A percentile compares a stretch with the other conserved stretches of the same genome.
Evolutionary conservation across 92 coral and sea anemone species (phyloP).

Genomic region (Actinernus sp.): DNA sequence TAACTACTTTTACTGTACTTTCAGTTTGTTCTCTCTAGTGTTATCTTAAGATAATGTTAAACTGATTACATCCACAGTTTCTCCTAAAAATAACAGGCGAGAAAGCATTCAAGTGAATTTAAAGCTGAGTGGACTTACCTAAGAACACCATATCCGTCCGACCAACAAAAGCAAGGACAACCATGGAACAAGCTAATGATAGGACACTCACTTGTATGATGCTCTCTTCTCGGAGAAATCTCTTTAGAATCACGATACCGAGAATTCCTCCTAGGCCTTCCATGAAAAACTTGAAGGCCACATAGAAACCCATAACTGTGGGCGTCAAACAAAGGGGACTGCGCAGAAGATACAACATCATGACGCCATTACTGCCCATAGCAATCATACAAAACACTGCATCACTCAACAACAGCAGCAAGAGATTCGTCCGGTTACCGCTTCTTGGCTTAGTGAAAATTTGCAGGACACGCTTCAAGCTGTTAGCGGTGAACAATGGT

Average conservation of each 20-base stretch:
- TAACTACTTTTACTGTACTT: too few species aligned
- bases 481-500: slow-evolving; percentile 55
- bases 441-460: slow-evolving; percentile 25
- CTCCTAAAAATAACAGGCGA: too few species aligned
- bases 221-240: slow-evolving; percentile 50
- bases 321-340: slow-evolving; percentile 80
- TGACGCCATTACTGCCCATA: slow-evolving; percentile 32
- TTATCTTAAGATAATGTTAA: too few species aligned
- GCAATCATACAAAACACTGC: slow-evolving; percentile 13
- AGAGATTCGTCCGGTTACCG: slow-evolving; percentile 41
- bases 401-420: slow-evolving; percentile 41
- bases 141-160: slow-evolving; percentile 40
- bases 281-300: slow-evolving; percentile 52
- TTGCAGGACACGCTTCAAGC: slow-evolving; percentile 42
- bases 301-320: slow-evolving; percentile 61
- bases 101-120: too few species aligned
- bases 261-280: slow-evolving; percentile 71
- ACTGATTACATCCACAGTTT: too few species aligned
- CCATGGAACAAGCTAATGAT: slow-evolving; percentile 36
- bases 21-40: too few species aligned
- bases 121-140: slow-evolving; percentile 59
- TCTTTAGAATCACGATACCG: slow-evolving; percentile 57
- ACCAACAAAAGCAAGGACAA: slow-evolving; percentile 42
- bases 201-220: slow-evolving; percentile 56
- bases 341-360: slow-evolving; percentile 52